phyloP scores from a whole-genome alignment of 2,888 invertebrate genomes.

The Eilema depressum region DNA sequence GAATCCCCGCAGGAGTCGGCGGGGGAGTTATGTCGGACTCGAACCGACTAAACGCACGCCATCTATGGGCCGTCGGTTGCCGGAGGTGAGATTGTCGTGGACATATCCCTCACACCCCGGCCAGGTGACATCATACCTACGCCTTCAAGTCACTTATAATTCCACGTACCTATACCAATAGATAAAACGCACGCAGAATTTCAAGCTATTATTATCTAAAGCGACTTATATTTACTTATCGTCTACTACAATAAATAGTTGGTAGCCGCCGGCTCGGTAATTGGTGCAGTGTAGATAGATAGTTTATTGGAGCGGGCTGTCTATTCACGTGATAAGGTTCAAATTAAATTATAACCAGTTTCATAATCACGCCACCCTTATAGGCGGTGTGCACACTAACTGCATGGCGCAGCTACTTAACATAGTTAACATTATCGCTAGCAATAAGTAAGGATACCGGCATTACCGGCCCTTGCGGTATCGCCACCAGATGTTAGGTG shows the following conservation, averaged over 20 bases:
- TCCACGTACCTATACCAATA: constrained; percentile 13
- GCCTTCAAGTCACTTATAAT: constrained; percentile 42
- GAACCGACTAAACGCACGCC: too few species aligned
- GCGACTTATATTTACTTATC: constrained; percentile 41
- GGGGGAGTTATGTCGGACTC: too few species aligned
- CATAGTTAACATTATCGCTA: constrained; percentile 37
- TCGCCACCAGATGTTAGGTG: background rate
- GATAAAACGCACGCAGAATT: constrained; percentile 39
- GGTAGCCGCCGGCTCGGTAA: constrained; percentile 42
- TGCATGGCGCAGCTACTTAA: constrained; percentile 23
- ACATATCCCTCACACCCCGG: too few species aligned
- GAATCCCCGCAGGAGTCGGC: too few species aligned
- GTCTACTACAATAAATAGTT: constrained; percentile 49
- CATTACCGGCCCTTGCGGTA: constrained; percentile 33
- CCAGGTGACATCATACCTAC: constrained; percentile 19
- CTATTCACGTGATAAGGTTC: constrained; percentile 46
- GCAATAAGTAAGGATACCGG: constrained; percentile 33
- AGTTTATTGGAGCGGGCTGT: constrained; percentile 47
- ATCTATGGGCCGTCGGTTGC: too few species aligned
- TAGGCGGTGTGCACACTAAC: constrained; percentile 25
- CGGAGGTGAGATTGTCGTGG: too few species aligned
- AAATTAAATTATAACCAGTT: constrained; percentile 53
- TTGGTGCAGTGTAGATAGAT: constrained; percentile 52
- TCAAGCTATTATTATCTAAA: constrained; percentile 46
- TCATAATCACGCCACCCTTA: constrained; percentile 43